A percentile compares a stretch with the other conserved stretches of the same genome.
These are phyloP conservation scores for Malthinus seriepunctatus DNA, from an alignment of 2,888 invertebrate species.

Conservation along the genomic window DNA sequence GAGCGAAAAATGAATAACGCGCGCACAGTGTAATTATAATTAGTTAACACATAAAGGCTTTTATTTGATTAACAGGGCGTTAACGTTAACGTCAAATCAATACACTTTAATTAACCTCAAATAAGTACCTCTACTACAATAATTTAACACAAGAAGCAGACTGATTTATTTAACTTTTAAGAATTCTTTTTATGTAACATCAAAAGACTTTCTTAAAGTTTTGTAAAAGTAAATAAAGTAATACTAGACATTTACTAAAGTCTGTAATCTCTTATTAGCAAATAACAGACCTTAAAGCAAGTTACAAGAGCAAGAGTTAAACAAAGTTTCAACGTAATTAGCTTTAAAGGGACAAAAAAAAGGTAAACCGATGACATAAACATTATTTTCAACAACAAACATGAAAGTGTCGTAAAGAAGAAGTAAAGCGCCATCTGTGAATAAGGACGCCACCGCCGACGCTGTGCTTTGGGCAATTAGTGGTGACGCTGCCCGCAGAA, in stretches of 20 bases:
- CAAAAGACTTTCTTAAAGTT: background rate
- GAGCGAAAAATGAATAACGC: no score
- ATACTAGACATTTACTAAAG: conserved; percentile 8
- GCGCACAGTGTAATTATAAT: no score
- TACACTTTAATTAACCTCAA: background rate
- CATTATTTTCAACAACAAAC: conserved; percentile 37
- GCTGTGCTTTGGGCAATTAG: conserved; percentile 40
- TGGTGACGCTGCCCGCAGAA: conserved; percentile 39
- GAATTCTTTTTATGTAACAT: no score
- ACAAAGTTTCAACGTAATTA: conserved; percentile 24
- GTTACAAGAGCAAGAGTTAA: conserved; percentile 18
- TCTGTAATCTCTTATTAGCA: conserved; percentile 13
- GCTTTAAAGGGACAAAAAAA: conserved; percentile 34
- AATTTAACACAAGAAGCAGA: background rate
- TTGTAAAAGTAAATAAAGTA: conserved; percentile 8
- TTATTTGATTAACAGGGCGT: no score
- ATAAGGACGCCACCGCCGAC: conserved; percentile 23
- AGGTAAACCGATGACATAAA: conserved; percentile 32
- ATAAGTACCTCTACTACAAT: background rate
- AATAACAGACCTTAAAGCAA: conserved; percentile 13
- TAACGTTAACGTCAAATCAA: background rate
- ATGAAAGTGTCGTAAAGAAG: conserved; percentile 40
- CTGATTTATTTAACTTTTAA: no score
- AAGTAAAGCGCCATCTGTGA: conserved; percentile 38
- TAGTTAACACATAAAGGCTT: no score